Conservation (phyloP, 92 coral and sea anemone species). For the Montipora capitata region DNA sequence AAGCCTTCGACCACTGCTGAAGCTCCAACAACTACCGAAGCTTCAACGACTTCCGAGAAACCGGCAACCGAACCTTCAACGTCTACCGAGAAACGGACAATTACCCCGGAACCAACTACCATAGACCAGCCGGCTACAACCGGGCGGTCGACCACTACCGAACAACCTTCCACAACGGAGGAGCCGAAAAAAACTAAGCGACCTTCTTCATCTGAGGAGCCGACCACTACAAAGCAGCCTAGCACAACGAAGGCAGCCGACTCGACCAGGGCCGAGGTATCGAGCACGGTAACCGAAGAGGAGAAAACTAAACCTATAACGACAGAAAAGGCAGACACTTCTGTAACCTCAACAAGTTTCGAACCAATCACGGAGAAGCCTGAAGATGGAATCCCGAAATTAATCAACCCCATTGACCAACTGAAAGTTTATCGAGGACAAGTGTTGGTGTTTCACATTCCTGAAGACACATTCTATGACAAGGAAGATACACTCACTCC, state of each 20-base stretch:
- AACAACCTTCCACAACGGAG: constrained; percentile 7
- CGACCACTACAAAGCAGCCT: constrained; percentile 17
- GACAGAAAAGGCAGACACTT: background rate
- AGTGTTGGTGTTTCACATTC: constrained; percentile 69
- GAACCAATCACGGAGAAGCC: background rate
- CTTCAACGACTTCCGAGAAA: constrained; percentile 1
- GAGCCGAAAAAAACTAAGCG: background rate
- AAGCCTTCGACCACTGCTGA: background rate
- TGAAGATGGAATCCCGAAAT: background rate
- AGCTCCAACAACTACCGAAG: constrained; percentile 11
- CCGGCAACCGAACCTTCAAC: constrained; percentile 16
- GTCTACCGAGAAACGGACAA: background rate
- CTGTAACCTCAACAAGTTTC: constrained; percentile 1
- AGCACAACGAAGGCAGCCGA: background rate
- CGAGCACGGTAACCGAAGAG: background rate
- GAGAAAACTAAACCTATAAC: background rate
- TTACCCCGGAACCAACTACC: constrained; percentile 1
- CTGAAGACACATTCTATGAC: constrained; percentile 82
- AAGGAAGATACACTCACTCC: constrained; percentile 85
- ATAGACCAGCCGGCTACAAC: constrained; percentile 6
- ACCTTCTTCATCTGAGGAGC: background rate
- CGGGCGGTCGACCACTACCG: background rate
- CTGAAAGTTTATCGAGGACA: constrained; percentile 68
- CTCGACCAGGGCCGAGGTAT: background rate
- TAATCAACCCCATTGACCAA: constrained; percentile 46